These are phyloP conservation scores for Drosophila parabipectinata DNA, from an alignment of 1,140 invertebrate species.

Conservation along the genomic window DNA sequence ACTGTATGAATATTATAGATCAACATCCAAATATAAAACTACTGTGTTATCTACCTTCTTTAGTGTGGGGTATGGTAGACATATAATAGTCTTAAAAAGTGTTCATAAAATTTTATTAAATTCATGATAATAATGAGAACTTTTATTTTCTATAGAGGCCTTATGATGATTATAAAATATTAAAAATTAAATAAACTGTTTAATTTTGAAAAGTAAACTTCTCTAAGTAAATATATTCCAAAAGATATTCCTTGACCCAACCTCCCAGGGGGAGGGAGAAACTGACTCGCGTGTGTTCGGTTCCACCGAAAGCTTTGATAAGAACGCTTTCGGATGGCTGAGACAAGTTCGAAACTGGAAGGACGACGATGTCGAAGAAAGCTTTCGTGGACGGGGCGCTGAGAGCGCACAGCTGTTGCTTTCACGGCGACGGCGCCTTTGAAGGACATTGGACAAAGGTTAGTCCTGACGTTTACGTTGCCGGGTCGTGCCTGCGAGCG, in stretches of 20 bases:
- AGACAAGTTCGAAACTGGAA: conserved; percentile 70
- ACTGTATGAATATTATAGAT: no score
- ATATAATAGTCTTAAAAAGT: no score
- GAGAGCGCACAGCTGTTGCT: conserved; percentile 79
- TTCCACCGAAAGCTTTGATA: conserved; percentile 62
- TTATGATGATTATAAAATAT: not conserved
- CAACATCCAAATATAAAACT: no score
- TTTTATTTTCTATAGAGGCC: no score
- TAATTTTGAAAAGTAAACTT: no score
- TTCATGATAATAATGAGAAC: no score
- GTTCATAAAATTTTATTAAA: no score
- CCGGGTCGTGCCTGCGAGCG: conserved; percentile 66
- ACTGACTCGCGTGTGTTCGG: conserved; percentile 4
- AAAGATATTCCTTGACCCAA: not conserved
- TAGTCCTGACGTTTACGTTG: conserved; percentile 81
- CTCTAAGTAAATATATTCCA: not conserved
- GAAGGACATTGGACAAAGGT: conserved; percentile 79
- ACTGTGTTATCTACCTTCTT: no score
- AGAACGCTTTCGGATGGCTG: conserved; percentile 49
- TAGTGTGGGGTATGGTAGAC: no score
- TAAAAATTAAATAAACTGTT: not conserved
- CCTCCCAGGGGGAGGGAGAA: not conserved
- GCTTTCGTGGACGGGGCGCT: conserved; percentile 27
- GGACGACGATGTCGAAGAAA: conserved; percentile 17
- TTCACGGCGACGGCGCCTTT: conserved; percentile 80